A percentile compares a stretch with the other conserved stretches of the same genome.
These are phyloP conservation scores for Geophilus truncorum DNA, from an alignment of 2,888 invertebrate genomes.

Conservation along the genomic window DNA sequence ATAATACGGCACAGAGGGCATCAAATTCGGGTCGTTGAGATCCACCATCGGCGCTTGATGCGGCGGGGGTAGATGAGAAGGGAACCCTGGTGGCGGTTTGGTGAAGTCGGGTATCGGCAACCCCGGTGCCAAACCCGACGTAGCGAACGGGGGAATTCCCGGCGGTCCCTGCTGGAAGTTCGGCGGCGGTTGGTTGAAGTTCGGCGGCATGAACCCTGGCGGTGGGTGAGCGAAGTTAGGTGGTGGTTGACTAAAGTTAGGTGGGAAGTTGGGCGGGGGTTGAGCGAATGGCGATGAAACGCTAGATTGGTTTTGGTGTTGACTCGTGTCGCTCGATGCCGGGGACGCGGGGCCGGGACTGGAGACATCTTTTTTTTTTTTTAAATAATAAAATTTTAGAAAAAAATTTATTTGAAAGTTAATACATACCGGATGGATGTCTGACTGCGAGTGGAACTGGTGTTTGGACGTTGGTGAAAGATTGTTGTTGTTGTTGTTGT, in stretches of 20 bases:
- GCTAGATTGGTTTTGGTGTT: neutral
- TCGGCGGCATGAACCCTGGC: conserved; percentile 52
- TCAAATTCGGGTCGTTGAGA: conserved; percentile 61
- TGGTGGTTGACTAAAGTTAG: conserved; percentile 42
- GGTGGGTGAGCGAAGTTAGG: conserved; percentile 55
- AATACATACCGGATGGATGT: neutral
- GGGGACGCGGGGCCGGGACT: neutral
- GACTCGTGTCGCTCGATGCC: neutral
- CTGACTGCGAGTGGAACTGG: conserved; percentile 25
- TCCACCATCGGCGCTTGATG: conserved; percentile 53
- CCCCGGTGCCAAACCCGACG: conserved; percentile 30
- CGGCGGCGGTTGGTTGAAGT: conserved; percentile 57
- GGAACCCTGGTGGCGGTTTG: conserved; percentile 72
- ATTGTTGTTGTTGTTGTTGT: conserved; percentile 46
- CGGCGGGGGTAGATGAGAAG: conserved; percentile 45
- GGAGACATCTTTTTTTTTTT: too few species aligned
- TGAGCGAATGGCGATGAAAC: conserved; percentile 36
- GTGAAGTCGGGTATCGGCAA: conserved; percentile 36
- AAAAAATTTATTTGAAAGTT: too few species aligned
- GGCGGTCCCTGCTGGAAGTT: conserved; percentile 52
- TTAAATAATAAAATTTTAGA: too few species aligned
- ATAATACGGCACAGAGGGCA: conserved; percentile 90
- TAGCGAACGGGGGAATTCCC: conserved; percentile 42
- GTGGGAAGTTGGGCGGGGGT: conserved; percentile 38
- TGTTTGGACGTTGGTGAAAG: conserved; percentile 49